Base-by-base conservation (phyloP, 2,797 vertebrate genomes). In the Acanthornis magna region DNA sequence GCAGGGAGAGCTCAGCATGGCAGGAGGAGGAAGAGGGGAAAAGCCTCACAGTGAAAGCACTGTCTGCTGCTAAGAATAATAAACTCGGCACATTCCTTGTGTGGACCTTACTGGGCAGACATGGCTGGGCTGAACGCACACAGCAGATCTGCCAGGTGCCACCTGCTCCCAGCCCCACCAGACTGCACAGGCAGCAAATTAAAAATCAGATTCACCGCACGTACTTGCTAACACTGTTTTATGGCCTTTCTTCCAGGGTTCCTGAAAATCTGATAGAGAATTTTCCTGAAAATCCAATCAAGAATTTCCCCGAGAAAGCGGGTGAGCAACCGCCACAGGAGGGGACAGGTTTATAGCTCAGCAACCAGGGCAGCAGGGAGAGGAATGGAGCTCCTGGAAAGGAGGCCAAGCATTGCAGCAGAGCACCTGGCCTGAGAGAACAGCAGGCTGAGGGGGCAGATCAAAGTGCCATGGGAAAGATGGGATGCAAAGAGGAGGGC, bases 121-220 rank as follows among this genome's bases (percentile, higher is more conserved):
- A 42, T 10, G 55, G 53, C 43, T 58, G 74, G 62, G 79, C 91
- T 53, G 76, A 93, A 91, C 16, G 16, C 34, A 75, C 2, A 2
- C 34, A 86, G 86, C 83, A 86, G 61, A 78, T 78, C 70, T 65
- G 73, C 70, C 88, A 93, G 86, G 62, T 86, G 80, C 54, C 91
- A 88, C 91, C 88, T 90, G 88, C 91, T 94, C 66, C 66, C 80
- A 88, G 62, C 42, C 61, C 74, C 1, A 0, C 27, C 5, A 63
- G 76, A 84, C 19, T 18, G n/a, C 88, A 78, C 62, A 86, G 53
- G 34, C 79, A 90, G 88, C 92, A 95, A 86, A 84, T 68, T 90
- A 72, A 86, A 81, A 78, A 72, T 54, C 66, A 61, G 47, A 81
- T 81, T 92, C 7, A 4, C 65, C 5, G 27, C 47, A 80, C 7